Conservation (phyloP, 2,113 vertebrate species). For the Urocolius indicus region DNA sequence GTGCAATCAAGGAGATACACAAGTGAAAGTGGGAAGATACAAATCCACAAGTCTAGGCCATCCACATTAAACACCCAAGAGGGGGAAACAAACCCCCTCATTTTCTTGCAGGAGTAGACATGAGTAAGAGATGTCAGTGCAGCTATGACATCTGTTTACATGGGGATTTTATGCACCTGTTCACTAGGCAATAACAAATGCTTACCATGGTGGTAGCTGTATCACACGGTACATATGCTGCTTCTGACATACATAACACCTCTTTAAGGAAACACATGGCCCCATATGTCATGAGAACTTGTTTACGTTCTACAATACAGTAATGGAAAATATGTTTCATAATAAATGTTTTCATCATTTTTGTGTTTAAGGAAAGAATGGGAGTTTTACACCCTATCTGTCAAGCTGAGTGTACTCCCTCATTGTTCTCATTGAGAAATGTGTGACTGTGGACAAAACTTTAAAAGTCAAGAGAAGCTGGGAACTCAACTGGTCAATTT, state of each 20-base stretch:
- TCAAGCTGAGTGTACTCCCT: constrained; percentile 32
- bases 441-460: background rate
- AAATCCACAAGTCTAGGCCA: constrained; percentile 33
- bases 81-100: constrained; percentile 49
- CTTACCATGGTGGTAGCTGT: constrained; percentile 68
- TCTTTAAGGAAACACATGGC: constrained; percentile 80
- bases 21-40: background rate
- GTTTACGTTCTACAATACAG: constrained; percentile 78
- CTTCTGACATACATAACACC: constrained; percentile 80
- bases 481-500: background rate
- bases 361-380: constrained; percentile 66
- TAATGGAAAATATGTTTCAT: constrained; percentile 80
- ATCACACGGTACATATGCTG: constrained; percentile 79
- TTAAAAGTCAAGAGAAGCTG: background rate
- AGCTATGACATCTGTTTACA: constrained; percentile 72
- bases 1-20: background rate
- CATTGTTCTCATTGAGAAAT: constrained; percentile 18
- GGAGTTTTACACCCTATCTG: constrained; percentile 50
- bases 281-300: constrained; percentile 79
- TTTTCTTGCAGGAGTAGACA: constrained; percentile 49
- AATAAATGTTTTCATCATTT: constrained; percentile 80
- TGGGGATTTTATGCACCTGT: constrained; percentile 75
- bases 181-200: constrained; percentile 73
- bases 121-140: constrained; percentile 46
- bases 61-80: constrained; percentile 36